Conservation (phyloP, 2,113 vertebrate genomes). For the Melanotaenia duboulayi region DNA sequence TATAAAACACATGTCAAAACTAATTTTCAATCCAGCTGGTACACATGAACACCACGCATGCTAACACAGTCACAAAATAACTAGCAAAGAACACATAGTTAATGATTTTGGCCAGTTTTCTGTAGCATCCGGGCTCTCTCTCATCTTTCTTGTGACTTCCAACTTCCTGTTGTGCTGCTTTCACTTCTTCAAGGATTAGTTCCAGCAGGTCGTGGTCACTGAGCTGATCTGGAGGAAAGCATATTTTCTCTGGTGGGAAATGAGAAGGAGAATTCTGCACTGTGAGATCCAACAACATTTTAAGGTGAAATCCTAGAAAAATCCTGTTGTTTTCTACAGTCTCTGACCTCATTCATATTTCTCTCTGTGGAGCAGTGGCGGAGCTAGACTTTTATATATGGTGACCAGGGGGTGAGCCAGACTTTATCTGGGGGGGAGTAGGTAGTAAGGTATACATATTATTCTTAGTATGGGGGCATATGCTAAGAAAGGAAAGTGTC, state of each 20-base stretch:
- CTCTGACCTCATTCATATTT: too few species aligned
- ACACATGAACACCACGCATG: neutral
- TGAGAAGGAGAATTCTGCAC: neutral
- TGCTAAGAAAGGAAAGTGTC: too few species aligned
- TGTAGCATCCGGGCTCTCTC: neutral
- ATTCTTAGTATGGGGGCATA: too few species aligned
- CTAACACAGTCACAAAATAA: neutral
- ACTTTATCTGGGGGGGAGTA: too few species aligned
- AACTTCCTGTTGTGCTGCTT: neutral
- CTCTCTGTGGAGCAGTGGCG: too few species aligned
- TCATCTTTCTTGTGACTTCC: neutral
- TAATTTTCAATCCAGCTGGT: neutral
- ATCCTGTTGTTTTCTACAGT: too few species aligned
- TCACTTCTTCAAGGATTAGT: constrained; percentile 58
- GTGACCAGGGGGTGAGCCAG: too few species aligned
- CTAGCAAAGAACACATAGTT: constrained; percentile 43
- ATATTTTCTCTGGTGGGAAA: neutral
- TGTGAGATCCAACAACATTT: fast-evolving
- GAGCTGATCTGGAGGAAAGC: fast-evolving
- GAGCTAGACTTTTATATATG: too few species aligned
- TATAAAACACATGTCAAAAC: neutral
- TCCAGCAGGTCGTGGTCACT: constrained; percentile 17
- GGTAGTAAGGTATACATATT: too few species aligned
- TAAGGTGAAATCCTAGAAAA: neutral
- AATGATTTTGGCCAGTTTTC: constrained; percentile 6